phyloP scores from a whole-genome alignment of 2,888 invertebrate genomes.

The Chironomus riparius region DNA sequence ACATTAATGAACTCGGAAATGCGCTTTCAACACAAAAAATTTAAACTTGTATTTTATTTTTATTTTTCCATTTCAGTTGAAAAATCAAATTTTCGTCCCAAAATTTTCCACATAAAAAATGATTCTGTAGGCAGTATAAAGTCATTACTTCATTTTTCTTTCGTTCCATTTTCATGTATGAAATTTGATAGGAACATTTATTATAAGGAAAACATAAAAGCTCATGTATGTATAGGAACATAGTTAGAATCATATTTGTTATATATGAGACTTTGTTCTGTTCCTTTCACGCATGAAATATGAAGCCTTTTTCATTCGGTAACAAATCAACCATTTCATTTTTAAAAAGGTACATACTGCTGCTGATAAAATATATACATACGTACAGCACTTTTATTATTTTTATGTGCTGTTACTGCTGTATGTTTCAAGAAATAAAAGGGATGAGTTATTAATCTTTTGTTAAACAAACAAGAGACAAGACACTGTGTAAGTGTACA shows the following conservation, averaged over 20 bases:
- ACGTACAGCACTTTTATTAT: not conserved
- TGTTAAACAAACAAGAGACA: conserved; percentile 5
- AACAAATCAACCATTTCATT: conserved; percentile 22
- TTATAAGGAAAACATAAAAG: not conserved
- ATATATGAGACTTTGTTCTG: not conserved
- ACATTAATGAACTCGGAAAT: no score
- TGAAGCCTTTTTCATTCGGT: not conserved
- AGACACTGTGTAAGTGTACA: not conserved
- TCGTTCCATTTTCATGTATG: not conserved
- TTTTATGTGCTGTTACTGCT: not conserved
- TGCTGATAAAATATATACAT: not conserved
- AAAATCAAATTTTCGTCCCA: not conserved
- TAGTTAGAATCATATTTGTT: not conserved
- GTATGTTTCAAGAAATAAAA: not conserved
- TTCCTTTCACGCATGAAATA: conserved; percentile 11
- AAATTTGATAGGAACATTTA: conserved; percentile 13
- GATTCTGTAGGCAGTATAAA: not conserved
- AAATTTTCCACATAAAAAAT: not conserved
- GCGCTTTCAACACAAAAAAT: no score
- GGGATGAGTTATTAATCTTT: conserved; percentile 22
- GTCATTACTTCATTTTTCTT: not conserved
- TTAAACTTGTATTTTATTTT: no score
- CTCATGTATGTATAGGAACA: no score
- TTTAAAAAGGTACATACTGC: not conserved
- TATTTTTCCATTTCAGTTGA: no score